phyloP scores from a whole-genome alignment of 2,113 vertebrate genomes.

The Boleophthalmus pectinirostris region DNA sequence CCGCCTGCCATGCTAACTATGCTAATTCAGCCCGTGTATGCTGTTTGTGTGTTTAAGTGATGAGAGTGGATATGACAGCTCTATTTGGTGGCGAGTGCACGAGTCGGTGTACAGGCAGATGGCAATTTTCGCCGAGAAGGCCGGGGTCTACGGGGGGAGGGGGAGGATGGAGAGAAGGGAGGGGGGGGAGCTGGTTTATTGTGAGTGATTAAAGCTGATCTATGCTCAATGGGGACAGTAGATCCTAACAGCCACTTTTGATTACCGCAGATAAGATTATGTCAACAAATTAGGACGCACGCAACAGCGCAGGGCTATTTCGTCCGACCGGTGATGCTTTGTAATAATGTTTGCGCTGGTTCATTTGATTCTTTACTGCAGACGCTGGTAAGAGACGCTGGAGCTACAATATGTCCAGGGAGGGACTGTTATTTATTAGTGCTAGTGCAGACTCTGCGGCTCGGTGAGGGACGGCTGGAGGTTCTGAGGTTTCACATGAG shows the following conservation, averaged over 20 bases:
- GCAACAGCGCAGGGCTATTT: background rate
- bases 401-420: no score
- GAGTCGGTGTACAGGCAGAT: background rate
- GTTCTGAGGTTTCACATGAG: no score
- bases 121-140: background rate
- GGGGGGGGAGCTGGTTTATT: background rate
- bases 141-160: background rate
- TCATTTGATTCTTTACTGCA: background rate
- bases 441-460: no score
- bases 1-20: constrained; percentile 5
- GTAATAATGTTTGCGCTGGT: background rate
- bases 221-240: background rate
- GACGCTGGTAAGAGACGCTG: no score
- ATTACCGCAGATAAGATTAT: background rate
- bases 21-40: background rate
- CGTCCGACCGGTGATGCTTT: background rate
- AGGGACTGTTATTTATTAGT: no score
- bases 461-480: no score
- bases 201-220: background rate
- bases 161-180: background rate
- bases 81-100: background rate
- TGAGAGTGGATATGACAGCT: background rate
- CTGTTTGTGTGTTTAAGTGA: background rate
- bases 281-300: background rate
- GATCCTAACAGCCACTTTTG: background rate